Percentiles rank a stretch among this genome's conserved stretches.
Evolutionary conservation across 2,888 invertebrate genomes (phyloP).

Genomic region (Noctua comes): DNA sequence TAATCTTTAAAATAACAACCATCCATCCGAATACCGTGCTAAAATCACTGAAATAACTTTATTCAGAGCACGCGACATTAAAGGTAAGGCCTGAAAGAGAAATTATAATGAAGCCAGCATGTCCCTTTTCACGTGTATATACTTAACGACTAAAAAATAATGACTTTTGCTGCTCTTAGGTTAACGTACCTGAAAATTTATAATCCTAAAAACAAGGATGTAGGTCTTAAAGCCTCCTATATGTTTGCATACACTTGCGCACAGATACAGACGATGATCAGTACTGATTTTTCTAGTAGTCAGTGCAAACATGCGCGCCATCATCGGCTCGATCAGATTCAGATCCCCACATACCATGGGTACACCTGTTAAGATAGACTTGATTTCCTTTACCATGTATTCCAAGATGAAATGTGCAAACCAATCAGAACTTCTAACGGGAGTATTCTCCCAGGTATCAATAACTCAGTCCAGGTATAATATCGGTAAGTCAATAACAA

Average conservation of each 20-base stretch:
- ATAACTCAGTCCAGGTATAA: too few relatives aligned
- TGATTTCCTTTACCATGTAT: too few relatives aligned
- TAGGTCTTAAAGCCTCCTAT: neutral
- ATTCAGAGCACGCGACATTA: constrained; percentile 39
- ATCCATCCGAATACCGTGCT: neutral
- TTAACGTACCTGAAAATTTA: constrained; percentile 32
- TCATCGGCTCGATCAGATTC: too few relatives aligned
- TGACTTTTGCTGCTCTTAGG: constrained; percentile 46
- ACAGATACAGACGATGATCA: neutral
- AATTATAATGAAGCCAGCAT: constrained; percentile 63
- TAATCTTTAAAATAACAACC: neutral
- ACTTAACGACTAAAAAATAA: constrained; percentile 61
- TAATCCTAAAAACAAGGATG: neutral
- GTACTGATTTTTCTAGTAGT: neutral
- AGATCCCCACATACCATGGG: too few relatives aligned
- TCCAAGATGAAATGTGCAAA: too few relatives aligned
- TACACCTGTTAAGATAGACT: too few relatives aligned
- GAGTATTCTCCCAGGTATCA: too few relatives aligned
- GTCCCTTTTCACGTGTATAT: constrained; percentile 44
- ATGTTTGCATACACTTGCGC: neutral
- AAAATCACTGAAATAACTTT: constrained; percentile 49
- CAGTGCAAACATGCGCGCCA: neutral
- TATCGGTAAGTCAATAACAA: too few relatives aligned
- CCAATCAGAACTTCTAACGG: too few relatives aligned
- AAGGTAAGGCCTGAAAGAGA: constrained; percentile 51